phyloP scores from a whole-genome alignment of 2,113 vertebrate genomes.

The Paradoxurus hermaphroditus region DNA sequence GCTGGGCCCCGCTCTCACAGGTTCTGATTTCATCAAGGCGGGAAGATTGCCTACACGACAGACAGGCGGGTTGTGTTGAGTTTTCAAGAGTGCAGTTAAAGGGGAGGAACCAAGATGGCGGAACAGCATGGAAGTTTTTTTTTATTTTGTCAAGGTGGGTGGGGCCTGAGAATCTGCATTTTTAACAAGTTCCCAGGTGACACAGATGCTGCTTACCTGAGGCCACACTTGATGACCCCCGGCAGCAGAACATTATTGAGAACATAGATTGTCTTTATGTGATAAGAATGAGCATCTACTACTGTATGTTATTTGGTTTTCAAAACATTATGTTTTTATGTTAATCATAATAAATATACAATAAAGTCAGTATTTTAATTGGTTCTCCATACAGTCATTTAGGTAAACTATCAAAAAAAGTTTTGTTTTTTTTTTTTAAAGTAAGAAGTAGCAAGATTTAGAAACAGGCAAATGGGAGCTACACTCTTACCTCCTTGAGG shows the following conservation, averaged over 20 bases:
- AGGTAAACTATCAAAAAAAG: neutral
- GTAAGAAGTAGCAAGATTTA: neutral
- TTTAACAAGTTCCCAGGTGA: neutral
- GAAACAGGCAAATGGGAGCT: neutral
- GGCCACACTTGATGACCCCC: neutral
- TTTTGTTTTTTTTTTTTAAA: neutral
- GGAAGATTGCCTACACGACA: too few species aligned
- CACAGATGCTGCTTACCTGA: neutral
- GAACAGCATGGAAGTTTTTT: too few species aligned
- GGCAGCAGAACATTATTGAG: neutral
- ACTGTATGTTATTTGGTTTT: neutral
- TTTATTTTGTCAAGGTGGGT: neutral
- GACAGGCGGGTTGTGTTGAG: too few species aligned
- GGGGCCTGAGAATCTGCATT: neutral
- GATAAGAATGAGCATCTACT: neutral
- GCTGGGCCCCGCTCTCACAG: neutral
- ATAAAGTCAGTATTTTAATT: neutral
- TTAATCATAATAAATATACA: conserved; percentile 1
- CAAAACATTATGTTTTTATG: neutral
- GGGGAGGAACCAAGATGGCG: too few species aligned
- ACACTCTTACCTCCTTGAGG: neutral
- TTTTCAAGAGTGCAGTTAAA: too few species aligned
- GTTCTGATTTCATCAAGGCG: neutral
- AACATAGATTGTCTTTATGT: neutral
- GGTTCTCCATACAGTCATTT: neutral